These are phyloP conservation scores for Indicator indicator DNA, from an alignment of 2,113 vertebrate species.

Conservation along the genomic window DNA sequence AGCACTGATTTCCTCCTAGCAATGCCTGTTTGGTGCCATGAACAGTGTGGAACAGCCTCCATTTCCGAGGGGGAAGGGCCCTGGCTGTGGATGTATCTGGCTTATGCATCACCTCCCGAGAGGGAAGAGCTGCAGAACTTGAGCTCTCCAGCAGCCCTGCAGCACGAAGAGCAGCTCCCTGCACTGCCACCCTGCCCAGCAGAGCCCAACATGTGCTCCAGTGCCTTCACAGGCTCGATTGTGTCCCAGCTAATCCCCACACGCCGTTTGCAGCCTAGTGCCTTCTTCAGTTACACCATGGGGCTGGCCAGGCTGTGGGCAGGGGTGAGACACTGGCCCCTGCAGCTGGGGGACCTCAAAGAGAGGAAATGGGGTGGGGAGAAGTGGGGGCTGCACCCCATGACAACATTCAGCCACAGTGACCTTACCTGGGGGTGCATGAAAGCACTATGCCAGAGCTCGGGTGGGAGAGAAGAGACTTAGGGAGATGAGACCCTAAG, in stretches of 20 bases:
- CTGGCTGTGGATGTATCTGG: neutral
- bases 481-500: neutral
- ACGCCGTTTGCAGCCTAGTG: neutral
- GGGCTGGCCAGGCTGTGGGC: neutral
- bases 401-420: neutral
- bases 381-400: neutral
- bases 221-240: neutral
- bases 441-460: accelerated
- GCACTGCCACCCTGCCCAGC: neutral
- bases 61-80: neutral
- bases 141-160: accelerated
- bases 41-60: neutral
- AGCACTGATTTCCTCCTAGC: neutral
- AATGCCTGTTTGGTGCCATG: accelerated
- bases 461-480: too few species aligned
- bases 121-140: neutral
- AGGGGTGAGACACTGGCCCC: neutral
- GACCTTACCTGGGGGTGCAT: accelerated
- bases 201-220: neutral
- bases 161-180: neutral
- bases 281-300: neutral
- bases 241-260: constrained; percentile 12
- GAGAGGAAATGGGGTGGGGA: neutral
- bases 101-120: neutral
- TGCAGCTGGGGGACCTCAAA: neutral